Evolutionary conservation across 2,888 invertebrate genomes (phyloP), one percentile per base, ranked within the genome.

Genomic region (Mactromeris polynyma): DNA sequence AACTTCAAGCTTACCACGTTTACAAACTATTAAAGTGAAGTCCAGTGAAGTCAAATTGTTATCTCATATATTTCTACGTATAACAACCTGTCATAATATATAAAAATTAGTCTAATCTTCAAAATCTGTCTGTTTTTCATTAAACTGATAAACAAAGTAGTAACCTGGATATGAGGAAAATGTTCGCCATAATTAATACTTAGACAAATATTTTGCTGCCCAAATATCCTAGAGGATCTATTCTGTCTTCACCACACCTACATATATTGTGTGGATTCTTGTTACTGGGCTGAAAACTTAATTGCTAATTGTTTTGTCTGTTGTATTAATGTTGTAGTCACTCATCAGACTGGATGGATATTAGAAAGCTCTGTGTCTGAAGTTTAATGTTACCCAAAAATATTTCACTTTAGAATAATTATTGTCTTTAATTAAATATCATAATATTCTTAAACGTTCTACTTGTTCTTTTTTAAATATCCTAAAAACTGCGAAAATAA

Each of bases 131-230:
- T 81, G 81, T 81, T 81, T 81, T 81, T 81, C 81, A 81, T 81
- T 81, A 54, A 51, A 36, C 58, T 54, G 81, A 81, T 81, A 64
- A 85, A 79, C 58, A 42, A 51, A 51, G 31, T 54, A 33, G 84
- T 79, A 38, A 85, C 78, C 77, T 46, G 78, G 79, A 31, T 85
- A 83, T 83, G 83, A 83, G 83, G 83, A 83, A 73, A 73, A 64
- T 64, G 26, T 64, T 26, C 58, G 58, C 26, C n/a, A 64, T 21
- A 64, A 64, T 26, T 64, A 64, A 64, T 64, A 26, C 58, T 26
- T 64, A 64, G 58, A 64, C 26, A 64, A 64, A 64, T 64, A 64
- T 64, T 64, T 21, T 64, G 58, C 58, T 64, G 11, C 58, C 26
- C n/a, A 26, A 64, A 64, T 26, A 7, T 7, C 58, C 6, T 26